phyloP scores from a whole-genome alignment of 1,140 invertebrate genomes.

The Cydia fagiglandana region DNA sequence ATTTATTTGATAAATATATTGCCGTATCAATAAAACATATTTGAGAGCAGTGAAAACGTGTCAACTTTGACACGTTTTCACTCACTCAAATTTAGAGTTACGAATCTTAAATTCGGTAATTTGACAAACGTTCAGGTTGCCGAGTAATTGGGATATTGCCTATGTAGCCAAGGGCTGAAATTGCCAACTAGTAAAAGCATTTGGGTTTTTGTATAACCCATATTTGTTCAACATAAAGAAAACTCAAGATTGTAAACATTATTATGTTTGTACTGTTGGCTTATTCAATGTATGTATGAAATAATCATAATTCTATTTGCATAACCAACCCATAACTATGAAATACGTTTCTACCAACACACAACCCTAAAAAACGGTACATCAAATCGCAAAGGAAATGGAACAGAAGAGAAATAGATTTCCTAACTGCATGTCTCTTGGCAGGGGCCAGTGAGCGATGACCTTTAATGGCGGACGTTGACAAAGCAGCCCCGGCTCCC shows the following conservation, averaged over 20 bases:
- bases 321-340: no score
- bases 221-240: no score
- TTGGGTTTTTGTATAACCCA: no score
- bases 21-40: no score
- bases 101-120: not conserved
- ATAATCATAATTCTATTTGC: no score
- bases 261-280: no score
- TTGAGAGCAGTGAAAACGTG: no score
- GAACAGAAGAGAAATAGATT: slow-evolving; percentile 30
- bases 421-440: slow-evolving; percentile 30
- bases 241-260: no score
- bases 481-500: slow-evolving; percentile 72
- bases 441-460: slow-evolving; percentile 68
- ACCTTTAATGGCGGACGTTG: slow-evolving; percentile 73
- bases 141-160: no score
- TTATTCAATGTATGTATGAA: no score
- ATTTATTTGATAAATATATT: not conserved
- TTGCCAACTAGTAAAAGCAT: not conserved
- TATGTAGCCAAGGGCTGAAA: not conserved
- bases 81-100: not conserved
- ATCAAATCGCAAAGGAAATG: not conserved
- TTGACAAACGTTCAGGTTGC: not conserved
- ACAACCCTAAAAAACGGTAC: not conserved
- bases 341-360: not conserved
- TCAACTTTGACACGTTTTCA: no score